These are phyloP conservation scores for Drosophila gaucha DNA, from an alignment of 2,888 invertebrate species.

Conservation along the genomic window DNA sequence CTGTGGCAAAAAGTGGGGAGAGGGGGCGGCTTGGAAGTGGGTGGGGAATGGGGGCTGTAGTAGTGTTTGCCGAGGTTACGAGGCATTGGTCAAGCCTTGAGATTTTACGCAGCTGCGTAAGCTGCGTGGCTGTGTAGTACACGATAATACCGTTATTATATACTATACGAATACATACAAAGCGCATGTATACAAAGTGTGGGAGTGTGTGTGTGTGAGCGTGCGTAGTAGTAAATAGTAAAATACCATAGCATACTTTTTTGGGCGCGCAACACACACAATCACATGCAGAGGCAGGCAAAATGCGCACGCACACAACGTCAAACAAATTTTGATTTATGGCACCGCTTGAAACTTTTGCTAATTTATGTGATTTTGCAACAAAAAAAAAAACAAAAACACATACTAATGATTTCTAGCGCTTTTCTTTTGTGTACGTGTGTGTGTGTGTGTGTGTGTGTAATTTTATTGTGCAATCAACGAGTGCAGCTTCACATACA, in stretches of 20 bases:
- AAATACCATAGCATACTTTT: conserved; percentile 73
- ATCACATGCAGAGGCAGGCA: conserved; percentile 4
- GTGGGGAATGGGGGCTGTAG: not conserved
- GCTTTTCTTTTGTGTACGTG: conserved; percentile 14
- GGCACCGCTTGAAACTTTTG: conserved; percentile 43
- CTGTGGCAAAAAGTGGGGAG: not conserved
- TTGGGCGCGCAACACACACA: conserved; percentile 66
- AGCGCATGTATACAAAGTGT: conserved; percentile 17
- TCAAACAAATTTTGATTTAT: conserved; percentile 47
- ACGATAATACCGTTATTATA: conserved; percentile 69
- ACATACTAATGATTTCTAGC: conserved; percentile 41
- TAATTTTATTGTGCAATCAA: conserved; percentile 73
- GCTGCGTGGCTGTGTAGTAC: conserved; percentile 64
- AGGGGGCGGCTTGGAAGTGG: not conserved
- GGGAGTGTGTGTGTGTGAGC: conserved; percentile 45
- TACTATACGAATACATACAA: conserved; percentile 32
- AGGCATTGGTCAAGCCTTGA: conserved; percentile 74
- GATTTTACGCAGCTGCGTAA: conserved; percentile 78
- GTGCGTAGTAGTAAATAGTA: conserved; percentile 77
- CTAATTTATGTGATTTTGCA: conserved; percentile 50
- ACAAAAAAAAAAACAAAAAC: conserved; percentile 18
- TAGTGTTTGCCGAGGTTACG: conserved; percentile 46
- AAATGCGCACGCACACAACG: conserved; percentile 19
- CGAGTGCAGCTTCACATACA: conserved; percentile 30
- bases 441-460: conserved; percentile 27